phyloP scores from a whole-genome alignment of 2,888 invertebrate species.

The Sceliomorpha sp. region DNA sequence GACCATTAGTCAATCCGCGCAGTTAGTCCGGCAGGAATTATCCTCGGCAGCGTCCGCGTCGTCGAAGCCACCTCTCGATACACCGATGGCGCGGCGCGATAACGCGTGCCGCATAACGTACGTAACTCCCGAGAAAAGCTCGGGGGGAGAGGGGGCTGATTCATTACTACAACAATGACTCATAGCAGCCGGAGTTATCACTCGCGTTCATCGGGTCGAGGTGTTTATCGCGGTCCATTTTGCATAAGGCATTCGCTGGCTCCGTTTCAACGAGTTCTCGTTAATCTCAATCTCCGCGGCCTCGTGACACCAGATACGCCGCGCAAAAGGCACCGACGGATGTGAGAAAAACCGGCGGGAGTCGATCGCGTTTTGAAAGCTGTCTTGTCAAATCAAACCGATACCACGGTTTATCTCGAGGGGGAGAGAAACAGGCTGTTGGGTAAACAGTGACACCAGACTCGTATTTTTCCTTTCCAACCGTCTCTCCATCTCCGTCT shows the following conservation, averaged over 20 bases:
- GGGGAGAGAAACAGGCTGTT: too few relatives aligned
- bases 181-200: not conserved
- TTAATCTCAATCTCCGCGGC: conserved; percentile 7
- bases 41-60: too few relatives aligned
- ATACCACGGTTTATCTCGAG: too few relatives aligned
- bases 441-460: too few relatives aligned
- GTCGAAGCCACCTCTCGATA: too few relatives aligned
- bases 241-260: not conserved
- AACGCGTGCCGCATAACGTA: too few relatives aligned
- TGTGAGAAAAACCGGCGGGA: not conserved
- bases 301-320: not conserved
- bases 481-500: too few relatives aligned
- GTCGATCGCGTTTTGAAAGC: not conserved
- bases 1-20: conserved; percentile 36
- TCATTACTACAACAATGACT: conserved; percentile 1
- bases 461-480: too few relatives aligned
- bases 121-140: conserved; percentile 2
- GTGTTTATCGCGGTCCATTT: conserved; percentile 6
- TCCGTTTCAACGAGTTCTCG: not conserved
- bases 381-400: not conserved
- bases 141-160: not conserved
- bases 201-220: conserved; percentile 5
- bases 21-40: too few relatives aligned
- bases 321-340: conserved; percentile 4
- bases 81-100: too few relatives aligned